Conservation (phyloP, 2,888 invertebrate genomes). For the Amiota communis region DNA sequence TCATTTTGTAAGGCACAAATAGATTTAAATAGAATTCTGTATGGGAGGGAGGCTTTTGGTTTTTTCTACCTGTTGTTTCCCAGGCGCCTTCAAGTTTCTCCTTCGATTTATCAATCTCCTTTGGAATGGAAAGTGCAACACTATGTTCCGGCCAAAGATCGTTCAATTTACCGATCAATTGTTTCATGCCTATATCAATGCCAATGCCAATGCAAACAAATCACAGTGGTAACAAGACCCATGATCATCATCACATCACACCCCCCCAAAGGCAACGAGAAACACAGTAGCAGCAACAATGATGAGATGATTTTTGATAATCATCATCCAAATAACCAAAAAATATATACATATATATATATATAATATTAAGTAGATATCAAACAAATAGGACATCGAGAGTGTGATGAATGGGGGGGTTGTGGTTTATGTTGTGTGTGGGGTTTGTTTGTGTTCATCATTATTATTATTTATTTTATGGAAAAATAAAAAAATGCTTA, state of each 20-base stretch:
- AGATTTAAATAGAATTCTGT: conserved; percentile 16
- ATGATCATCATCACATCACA: too few relatives aligned
- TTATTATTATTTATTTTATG: too few relatives aligned
- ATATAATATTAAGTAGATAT: neutral
- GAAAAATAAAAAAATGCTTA: neutral
- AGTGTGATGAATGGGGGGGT: too few relatives aligned
- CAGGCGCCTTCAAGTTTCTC: conserved; percentile 70
- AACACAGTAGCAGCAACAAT: neutral
- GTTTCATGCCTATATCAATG: conserved; percentile 68
- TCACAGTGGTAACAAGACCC: neutral
- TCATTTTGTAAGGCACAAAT: neutral
- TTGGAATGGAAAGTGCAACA: conserved; percentile 73
- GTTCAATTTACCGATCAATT: conserved; percentile 72
- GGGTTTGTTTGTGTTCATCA: too few relatives aligned
- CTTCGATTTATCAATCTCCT: conserved; percentile 71
- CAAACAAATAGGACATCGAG: too few relatives aligned
- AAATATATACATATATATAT: too few relatives aligned
- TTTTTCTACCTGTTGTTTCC: conserved; percentile 68
- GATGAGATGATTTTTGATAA: too few relatives aligned
- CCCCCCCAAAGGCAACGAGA: neutral
- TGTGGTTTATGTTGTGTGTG: too few relatives aligned
- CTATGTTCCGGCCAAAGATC: conserved; percentile 73
- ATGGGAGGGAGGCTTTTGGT: neutral
- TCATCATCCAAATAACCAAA: too few relatives aligned
- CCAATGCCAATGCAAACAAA: conserved; percentile 5